Evolutionary conservation across 2,113 vertebrate species (phyloP), one percentile per base, ranked within the genome.

Genomic region (Tapirus terrestris): DNA sequence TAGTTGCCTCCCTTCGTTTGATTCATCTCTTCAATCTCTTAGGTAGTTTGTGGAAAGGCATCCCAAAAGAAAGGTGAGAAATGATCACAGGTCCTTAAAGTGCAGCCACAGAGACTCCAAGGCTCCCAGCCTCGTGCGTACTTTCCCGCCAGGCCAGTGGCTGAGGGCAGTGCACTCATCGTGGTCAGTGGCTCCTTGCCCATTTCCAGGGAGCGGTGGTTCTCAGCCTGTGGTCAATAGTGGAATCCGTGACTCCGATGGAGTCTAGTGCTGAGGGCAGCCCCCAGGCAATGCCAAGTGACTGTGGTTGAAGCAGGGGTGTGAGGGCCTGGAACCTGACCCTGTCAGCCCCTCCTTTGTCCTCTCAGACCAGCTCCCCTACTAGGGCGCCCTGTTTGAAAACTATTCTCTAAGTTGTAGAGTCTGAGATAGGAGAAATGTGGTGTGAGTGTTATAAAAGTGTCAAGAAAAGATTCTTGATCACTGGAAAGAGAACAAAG

Each of bases 1-100:
- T 84, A 23, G 11, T 16, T 75, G n/a, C 13, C 16, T 91, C 56
- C 58, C 1, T 25, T 2, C 0, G 0, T 51, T 60, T 16, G 33
- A 27, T 27, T 89, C 36, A 73, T 83, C 53, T 81, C 76, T 67
- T 84, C 70, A 75, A 33, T 81, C 25, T 77, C 27, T 61, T 21
- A 18, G 27, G 23, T 51, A 29, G 23, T 36, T 31, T 92, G 53
- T 75, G 11, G 8, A 13, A 31, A 79, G 58, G 51, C 61, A 39
- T 89, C n/a, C n/a, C 89, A 13, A 45, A 33, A 76, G 60, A 70
- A 80, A 68, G 8, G 33, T 80, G 85, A 75, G 18, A 21, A 51
- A 67, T 68, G 45, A 53, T 29, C 3, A 0, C 23, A 58, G 23
- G 53, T 72, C 85, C 65, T 75, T 8, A 10, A 1, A 61, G 43